phyloP scores from a whole-genome alignment of 2,888 invertebrate species.

The Erannis defoliaria region DNA sequence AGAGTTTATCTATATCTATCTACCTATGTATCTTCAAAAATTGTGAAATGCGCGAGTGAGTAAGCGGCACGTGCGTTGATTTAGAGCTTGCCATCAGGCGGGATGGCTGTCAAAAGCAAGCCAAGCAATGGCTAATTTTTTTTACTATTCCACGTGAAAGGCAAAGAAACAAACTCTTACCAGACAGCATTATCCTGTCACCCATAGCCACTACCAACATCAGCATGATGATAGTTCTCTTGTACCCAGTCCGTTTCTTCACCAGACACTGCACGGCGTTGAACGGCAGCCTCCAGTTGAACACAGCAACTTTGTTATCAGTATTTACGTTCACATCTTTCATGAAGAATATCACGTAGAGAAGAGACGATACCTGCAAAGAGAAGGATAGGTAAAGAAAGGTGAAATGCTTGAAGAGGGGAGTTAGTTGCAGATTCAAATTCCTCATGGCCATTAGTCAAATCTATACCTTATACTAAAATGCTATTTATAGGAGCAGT shows the following conservation, averaged over 20 bases:
- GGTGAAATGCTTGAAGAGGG: neutral
- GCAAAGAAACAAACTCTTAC: constrained; percentile 49
- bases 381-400: neutral
- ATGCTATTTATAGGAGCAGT: too few species aligned
- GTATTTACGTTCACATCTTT: constrained; percentile 89
- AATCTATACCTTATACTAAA: too few species aligned
- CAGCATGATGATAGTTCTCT: constrained; percentile 88
- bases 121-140: too few species aligned
- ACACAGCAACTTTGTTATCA: constrained; percentile 84
- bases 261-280: constrained; percentile 86
- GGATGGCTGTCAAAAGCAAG: too few species aligned
- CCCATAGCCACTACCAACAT: constrained; percentile 88
- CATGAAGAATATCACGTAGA: constrained; percentile 88
- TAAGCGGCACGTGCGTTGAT: too few species aligned
- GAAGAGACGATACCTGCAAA: constrained; percentile 83
- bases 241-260: constrained; percentile 87
- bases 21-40: too few species aligned
- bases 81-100: too few species aligned
- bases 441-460: constrained; percentile 14
- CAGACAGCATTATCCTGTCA: constrained; percentile 75
- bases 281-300: constrained; percentile 77
- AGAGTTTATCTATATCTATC: too few species aligned
- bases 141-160: too few species aligned
- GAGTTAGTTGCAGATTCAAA: neutral
- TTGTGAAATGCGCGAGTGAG: too few species aligned